Evolutionary conservation across 2,888 invertebrate genomes (phyloP), one percentile per base, ranked within the genome.

Genomic region (Monochamus alternatus): DNA sequence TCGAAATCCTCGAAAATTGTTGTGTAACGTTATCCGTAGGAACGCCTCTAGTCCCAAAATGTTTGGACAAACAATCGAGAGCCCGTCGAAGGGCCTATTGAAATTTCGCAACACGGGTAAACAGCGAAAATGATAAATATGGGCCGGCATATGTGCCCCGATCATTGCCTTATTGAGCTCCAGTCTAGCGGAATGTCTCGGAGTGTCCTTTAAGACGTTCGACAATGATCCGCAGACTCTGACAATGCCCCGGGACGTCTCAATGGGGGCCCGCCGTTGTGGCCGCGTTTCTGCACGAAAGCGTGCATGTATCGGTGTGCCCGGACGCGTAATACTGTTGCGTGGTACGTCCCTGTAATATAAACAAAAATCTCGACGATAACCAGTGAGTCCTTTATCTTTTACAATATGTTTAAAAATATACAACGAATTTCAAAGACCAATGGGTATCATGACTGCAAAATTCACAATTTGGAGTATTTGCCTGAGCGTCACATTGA

Each of bases 41-140:
- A 78, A 73, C 75, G 76, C 77, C 78, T 77, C 76, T 58, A 76
- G 76, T 67, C 65, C 73, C 73, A 63, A 76, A 80, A 81, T 82
- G 81, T 83, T 83, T 83, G 81, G 81, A 81, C 83, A 83, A 80
- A 78, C 72, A 78, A 77, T 77, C 73, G 80, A 65, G 69, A 71
- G 75, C 58, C 70, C 71, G 78, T 75, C 38, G 38, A 72, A 68
- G 77, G 74, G 44, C 65, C 79, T 51, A 77, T 80, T 76, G 76
- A 80, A 75, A 72, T 74, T 72, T 73, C 51, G 78, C 80, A 78
- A 77, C 80, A 74, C 66, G 65, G 73, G 77, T 75, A 78, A 78
- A 78, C 75, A 78, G 77, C 55, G 55, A 81, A 78, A 78, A 81
- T 77, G 79, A 78, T 81, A 81, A 81, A 81, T 81, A 73, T 76